Conservation (phyloP, 2,888 invertebrate species). For the Drosophila hamatofila region DNA sequence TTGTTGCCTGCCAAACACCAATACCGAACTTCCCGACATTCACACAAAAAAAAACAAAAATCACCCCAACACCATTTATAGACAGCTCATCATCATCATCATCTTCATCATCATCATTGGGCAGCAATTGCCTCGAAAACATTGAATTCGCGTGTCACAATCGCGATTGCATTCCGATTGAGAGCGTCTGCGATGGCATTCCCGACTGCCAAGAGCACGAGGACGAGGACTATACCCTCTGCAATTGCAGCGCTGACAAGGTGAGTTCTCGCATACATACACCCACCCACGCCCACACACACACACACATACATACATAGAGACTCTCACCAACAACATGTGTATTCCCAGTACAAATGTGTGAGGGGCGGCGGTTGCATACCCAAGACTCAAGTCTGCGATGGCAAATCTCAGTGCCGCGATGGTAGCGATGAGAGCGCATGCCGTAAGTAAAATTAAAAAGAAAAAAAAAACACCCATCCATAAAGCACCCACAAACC, state of each 20-base stretch:
- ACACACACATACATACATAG: constrained; percentile 20
- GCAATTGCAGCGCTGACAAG: constrained; percentile 83
- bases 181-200: constrained; percentile 93
- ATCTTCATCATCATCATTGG: constrained; percentile 38
- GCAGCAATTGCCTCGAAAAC: constrained; percentile 79
- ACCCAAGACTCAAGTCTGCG: constrained; percentile 85
- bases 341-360: constrained; percentile 84
- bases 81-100: constrained; percentile 53
- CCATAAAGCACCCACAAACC: not conserved
- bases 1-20: constrained; percentile 63
- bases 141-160: constrained; percentile 88
- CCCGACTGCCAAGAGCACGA: constrained; percentile 91
- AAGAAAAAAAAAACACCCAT: too few species aligned
- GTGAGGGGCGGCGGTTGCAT: constrained; percentile 85
- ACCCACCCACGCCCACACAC: constrained; percentile 13
- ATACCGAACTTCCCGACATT: constrained; percentile 31
- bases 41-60: constrained; percentile 39
- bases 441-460: constrained; percentile 84
- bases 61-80: constrained; percentile 55
- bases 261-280: constrained; percentile 73
- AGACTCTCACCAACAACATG: constrained; percentile 23
- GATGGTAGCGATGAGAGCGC: constrained; percentile 86
- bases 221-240: constrained; percentile 88
- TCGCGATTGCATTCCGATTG: constrained; percentile 89
- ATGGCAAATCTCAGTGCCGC: constrained; percentile 86